Base-by-base conservation (phyloP, 2,797 vertebrate genomes). In the Yasuhikotakia modesta region DNA sequence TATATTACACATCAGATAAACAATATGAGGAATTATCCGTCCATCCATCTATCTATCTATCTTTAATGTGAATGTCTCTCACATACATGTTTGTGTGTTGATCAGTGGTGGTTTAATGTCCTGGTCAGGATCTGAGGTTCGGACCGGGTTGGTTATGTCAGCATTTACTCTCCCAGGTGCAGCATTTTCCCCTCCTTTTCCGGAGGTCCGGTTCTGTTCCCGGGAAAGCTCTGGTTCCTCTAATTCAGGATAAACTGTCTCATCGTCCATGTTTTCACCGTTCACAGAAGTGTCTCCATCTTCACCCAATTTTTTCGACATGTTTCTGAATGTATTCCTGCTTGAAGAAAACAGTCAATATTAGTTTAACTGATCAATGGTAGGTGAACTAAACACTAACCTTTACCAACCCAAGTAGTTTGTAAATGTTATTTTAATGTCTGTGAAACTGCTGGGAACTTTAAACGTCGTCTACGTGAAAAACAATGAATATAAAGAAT, bases 91-190 rank as follows among this genome's bases (percentile, higher is more conserved):
- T 17, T 53, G 55, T 61, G 35, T 82, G 7, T 82, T 84, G 19
- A 88, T 80, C 27, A 84, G 57, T 55, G 87, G 87, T 78, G 88
- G 84, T 68, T 60, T 81, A n/a, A 83, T 74, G 22, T 86, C 73
- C 0, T 71, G 19, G n/a, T 58, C 43, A 35, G 57, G 63, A n/a
- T 50, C 73, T 17, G 74, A 8, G 10, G 66, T 24, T 6, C 61
- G 14, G 14, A 39, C 43, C 12, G 73, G 70, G 63, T 70, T 52
- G 65, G 32, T 65, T 65, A 45, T 63, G 64, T 83, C 57, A 60
- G 27, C 73, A 4, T 70, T 50, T 35, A 76, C 79, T 21, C 61
- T 65, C 35, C 70, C 76, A 4, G 52, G 2, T 22, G 22, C 16
- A 57, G 21, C 14, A 19, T 8, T 66, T 35, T 68, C 72, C 65